Conservation (phyloP, 2,888 invertebrate species). For the Ecliptopera silaceata region DNA sequence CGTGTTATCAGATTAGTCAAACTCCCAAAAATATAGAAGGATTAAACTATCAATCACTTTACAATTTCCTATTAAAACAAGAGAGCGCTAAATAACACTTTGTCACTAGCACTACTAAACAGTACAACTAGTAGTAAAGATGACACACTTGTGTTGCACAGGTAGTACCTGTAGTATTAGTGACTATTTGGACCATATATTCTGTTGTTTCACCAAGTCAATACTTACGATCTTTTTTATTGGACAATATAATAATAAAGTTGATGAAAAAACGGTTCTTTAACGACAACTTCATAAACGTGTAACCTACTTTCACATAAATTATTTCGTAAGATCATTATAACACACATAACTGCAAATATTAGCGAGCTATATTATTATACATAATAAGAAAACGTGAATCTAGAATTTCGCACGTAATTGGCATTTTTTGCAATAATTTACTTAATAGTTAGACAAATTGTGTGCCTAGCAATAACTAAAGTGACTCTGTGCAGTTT, state of each 20-base stretch:
- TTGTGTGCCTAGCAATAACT: conserved; percentile 50
- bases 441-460: conserved; percentile 22
- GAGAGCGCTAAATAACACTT: too few relatives aligned
- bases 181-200: too few relatives aligned
- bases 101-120: too few relatives aligned
- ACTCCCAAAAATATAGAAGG: too few relatives aligned
- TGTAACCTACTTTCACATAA: conserved; percentile 16
- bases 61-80: too few relatives aligned
- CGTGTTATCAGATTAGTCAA: too few relatives aligned
- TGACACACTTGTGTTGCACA: too few relatives aligned
- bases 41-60: too few relatives aligned
- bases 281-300: neutral
- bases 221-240: too few relatives aligned
- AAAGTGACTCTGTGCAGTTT: conserved; percentile 44
- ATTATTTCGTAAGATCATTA: conserved; percentile 14
- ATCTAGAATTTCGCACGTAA: conserved; percentile 1
- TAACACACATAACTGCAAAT: conserved; percentile 6
- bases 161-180: too few relatives aligned
- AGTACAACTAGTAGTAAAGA: too few relatives aligned
- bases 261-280: neutral
- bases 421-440: conserved; percentile 4
- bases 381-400: conserved; percentile 6
- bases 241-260: neutral
- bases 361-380: neutral
- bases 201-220: too few relatives aligned